Evolutionary conservation across 2,888 invertebrate species (phyloP).

Genomic region (Dryobota labecula): DNA sequence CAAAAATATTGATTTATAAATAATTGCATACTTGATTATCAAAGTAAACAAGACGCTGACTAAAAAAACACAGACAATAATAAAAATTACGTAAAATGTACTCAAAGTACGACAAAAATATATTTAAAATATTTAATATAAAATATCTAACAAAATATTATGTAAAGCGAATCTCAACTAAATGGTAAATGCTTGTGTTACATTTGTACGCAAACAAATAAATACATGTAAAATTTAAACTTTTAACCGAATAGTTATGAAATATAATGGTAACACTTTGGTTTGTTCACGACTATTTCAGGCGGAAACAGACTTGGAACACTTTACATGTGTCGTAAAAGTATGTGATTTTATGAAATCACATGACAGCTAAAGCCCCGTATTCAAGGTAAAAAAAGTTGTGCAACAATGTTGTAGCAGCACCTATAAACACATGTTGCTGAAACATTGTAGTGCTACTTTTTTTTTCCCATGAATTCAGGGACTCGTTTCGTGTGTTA

Average conservation of each 20-base stretch:
- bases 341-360: not conserved
- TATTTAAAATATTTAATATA: conserved; percentile 48
- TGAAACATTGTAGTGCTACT: conserved; percentile 1
- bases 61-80: conserved; percentile 54
- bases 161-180: conserved; percentile 66
- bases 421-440: not conserved
- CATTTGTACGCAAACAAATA: conserved; percentile 43
- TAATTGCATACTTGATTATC: conserved; percentile 44
- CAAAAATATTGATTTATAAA: conserved; percentile 44
- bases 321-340: not conserved
- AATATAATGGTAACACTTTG: conserved; percentile 42
- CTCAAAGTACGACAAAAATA: conserved; percentile 64
- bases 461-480: no score
- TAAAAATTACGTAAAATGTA: conserved; percentile 54
- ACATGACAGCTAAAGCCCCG: not conserved
- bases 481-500: not conserved
- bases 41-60: conserved; percentile 53
- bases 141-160: conserved; percentile 67
- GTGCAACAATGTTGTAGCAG: conserved; percentile 13
- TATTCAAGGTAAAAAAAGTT: conserved; percentile 1
- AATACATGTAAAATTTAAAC: conserved; percentile 9
- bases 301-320: conserved; percentile 25
- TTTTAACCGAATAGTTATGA: conserved; percentile 39
- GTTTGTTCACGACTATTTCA: conserved; percentile 42
- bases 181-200: conserved; percentile 50